These are phyloP conservation scores for Aspidoscelis tigris DNA, from an alignment of 2,113 vertebrate genomes.

Conservation along the genomic window DNA sequence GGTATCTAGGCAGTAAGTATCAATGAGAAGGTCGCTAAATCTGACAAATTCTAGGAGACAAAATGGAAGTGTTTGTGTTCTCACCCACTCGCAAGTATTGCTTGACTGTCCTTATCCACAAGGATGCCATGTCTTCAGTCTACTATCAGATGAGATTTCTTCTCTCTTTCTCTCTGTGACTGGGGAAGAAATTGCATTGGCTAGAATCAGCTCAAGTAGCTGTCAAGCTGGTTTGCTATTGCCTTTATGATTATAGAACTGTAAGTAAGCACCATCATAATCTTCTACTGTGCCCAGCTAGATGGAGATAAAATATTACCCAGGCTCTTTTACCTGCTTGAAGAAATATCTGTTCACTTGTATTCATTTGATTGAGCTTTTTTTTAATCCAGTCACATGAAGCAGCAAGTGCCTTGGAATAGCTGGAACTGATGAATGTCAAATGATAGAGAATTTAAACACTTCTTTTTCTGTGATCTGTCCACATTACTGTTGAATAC, in stretches of 20 bases:
- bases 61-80: slow-evolving; percentile 35
- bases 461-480: too few relatives aligned
- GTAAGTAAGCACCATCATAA: slow-evolving; percentile 2
- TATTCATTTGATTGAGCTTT: not conserved
- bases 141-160: slow-evolving; percentile 39
- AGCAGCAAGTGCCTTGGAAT: not conserved
- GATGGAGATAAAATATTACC: not conserved
- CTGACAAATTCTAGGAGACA: slow-evolving; percentile 58
- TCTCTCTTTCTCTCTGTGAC: slow-evolving; percentile 16
- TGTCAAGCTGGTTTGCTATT: not conserved
- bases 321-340: not conserved
- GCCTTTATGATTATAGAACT: slow-evolving; percentile 20
- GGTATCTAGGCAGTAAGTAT: slow-evolving; percentile 53
- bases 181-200: slow-evolving; percentile 9
- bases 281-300: slow-evolving; percentile 11
- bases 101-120: slow-evolving; percentile 56
- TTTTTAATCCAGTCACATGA: not conserved
- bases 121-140: slow-evolving; percentile 32
- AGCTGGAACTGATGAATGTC: not conserved
- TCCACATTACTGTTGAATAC: too few relatives aligned
- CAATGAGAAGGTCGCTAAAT: slow-evolving; percentile 46
- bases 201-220: slow-evolving; percentile 16
- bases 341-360: not conserved
- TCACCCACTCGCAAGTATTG: slow-evolving; percentile 49
- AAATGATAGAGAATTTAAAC: not conserved